Evolutionary conservation across 2,888 invertebrate species (phyloP).

Genomic region (Drosophila bunnanda): DNA sequence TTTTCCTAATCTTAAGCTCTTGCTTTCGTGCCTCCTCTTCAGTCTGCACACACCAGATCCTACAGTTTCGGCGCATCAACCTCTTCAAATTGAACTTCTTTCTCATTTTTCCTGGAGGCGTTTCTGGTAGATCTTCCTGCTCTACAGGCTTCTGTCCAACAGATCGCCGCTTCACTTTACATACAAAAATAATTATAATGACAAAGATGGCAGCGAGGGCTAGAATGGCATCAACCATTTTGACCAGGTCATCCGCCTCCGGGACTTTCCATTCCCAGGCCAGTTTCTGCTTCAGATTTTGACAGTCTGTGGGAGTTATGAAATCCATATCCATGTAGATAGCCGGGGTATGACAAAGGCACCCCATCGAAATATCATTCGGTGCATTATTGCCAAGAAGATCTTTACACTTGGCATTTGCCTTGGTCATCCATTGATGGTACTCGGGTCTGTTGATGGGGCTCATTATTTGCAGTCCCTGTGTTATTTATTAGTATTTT

Average conservation of each 20-base stretch:
- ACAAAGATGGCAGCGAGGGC: slow-evolving; percentile 26
- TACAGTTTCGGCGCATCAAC: slow-evolving; percentile 54
- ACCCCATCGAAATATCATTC: slow-evolving; percentile 32
- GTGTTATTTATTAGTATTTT: background rate
- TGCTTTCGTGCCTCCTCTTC: slow-evolving; percentile 31
- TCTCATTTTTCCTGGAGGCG: slow-evolving; percentile 1
- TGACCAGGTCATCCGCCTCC: background rate
- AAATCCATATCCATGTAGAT: slow-evolving; percentile 46
- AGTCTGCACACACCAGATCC: slow-evolving; percentile 54
- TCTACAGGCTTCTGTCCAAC: background rate
- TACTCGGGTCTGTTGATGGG: slow-evolving; percentile 50
- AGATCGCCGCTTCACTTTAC: background rate
- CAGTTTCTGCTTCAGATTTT: slow-evolving; percentile 55
- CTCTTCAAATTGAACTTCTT: slow-evolving; percentile 25
- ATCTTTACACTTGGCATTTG: slow-evolving; percentile 47
- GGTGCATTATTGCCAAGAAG: slow-evolving; percentile 24
- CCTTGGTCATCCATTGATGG: slow-evolving; percentile 65
- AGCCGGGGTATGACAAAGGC: slow-evolving; percentile 42
- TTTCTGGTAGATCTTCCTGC: background rate
- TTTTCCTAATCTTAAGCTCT: slow-evolving; percentile 25
- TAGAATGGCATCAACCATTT: slow-evolving; percentile 29
- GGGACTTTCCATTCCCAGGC: slow-evolving; percentile 17
- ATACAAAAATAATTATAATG: slow-evolving; percentile 21
- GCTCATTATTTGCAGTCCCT: slow-evolving; percentile 49
- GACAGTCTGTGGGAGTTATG: slow-evolving; percentile 64